These are phyloP conservation scores for Muscicapa striata DNA, from an alignment of 2,797 vertebrate genomes.

Conservation along the genomic window DNA sequence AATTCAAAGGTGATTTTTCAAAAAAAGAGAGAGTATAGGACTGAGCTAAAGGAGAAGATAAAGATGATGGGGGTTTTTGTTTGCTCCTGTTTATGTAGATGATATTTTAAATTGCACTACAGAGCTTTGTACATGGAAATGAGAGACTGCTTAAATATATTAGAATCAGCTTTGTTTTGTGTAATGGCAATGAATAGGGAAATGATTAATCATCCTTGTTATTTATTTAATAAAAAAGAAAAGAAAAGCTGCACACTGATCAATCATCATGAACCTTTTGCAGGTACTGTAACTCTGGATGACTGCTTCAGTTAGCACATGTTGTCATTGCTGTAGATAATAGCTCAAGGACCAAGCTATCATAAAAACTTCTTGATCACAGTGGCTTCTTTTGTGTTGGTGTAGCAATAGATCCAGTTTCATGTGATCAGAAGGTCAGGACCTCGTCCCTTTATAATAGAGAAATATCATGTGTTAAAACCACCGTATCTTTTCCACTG, in stretches of 20 bases:
- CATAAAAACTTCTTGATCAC: background rate
- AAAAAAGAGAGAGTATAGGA: background rate
- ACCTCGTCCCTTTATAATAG: background rate
- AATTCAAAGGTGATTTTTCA: background rate
- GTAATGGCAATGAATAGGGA: background rate
- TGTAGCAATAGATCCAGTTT: background rate
- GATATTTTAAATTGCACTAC: background rate
- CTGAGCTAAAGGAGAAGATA: background rate
- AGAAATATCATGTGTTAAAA: slow-evolving; percentile 17
- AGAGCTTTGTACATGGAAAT: background rate
- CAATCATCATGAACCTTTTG: background rate
- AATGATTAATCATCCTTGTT: background rate
- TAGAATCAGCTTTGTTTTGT: background rate
- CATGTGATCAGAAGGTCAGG: slow-evolving; percentile 3
- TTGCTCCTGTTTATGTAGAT: background rate
- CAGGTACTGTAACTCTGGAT: background rate
- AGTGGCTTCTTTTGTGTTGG: background rate
- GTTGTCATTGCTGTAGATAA: background rate
- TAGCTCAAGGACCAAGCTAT: background rate
- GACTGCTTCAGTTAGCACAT: slow-evolving; percentile 8
- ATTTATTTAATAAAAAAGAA: background rate
- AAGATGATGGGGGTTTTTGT: background rate
- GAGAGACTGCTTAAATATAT: background rate
- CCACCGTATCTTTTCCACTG: background rate
- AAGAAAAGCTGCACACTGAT: background rate